These are phyloP conservation scores for Trochalopteron elliotii DNA, from an alignment of 2,113 vertebrate species.

Conservation along the genomic window DNA sequence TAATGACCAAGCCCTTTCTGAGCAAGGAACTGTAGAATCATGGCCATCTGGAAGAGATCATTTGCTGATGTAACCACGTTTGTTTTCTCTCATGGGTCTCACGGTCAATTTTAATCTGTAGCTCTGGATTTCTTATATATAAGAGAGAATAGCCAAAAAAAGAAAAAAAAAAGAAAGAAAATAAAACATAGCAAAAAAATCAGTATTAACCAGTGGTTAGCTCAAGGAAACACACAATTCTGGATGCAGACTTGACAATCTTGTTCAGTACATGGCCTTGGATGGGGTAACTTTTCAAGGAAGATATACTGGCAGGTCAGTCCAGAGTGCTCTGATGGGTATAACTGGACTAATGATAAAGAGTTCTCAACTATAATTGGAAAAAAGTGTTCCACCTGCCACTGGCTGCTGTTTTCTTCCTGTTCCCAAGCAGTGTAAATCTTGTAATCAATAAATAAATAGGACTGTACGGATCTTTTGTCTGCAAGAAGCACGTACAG, in stretches of 20 bases:
- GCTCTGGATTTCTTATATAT: background rate
- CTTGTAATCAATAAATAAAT: constrained; percentile 36
- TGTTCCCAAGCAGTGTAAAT: background rate
- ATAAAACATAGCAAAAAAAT: background rate
- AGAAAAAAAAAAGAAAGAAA: no score
- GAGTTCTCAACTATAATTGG: constrained; percentile 1
- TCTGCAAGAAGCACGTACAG: constrained; percentile 18
- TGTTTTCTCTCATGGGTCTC: background rate
- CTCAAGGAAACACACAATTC: background rate
- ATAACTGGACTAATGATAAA: background rate
- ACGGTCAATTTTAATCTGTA: background rate
- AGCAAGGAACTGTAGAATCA: background rate
- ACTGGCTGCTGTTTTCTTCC: constrained; percentile 4
- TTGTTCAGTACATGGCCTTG: background rate
- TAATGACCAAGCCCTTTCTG: background rate
- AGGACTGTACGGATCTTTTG: background rate
- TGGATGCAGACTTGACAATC: background rate
- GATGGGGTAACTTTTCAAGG: background rate
- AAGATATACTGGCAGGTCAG: background rate
- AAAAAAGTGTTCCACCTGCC: background rate
- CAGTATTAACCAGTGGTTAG: background rate
- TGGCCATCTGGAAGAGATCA: background rate
- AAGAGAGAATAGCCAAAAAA: background rate
- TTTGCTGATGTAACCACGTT: background rate
- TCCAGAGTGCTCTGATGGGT: background rate